Conservation (phyloP, 1,140 invertebrate genomes). For the Lasioglossum albipes region DNA sequence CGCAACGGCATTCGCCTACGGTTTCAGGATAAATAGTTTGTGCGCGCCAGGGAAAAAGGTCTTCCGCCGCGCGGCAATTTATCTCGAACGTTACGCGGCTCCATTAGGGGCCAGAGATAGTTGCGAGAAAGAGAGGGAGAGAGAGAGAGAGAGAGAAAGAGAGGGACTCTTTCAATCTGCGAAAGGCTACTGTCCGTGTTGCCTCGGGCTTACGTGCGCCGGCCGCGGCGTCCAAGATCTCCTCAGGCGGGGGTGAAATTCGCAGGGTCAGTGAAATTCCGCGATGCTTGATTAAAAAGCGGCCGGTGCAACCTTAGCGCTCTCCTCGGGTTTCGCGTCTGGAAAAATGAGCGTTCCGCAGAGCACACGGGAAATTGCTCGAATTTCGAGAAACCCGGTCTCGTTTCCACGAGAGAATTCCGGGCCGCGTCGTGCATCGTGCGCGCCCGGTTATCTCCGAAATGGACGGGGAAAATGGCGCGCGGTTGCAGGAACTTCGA, state of each 20-base stretch:
- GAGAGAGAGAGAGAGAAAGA: not conserved
- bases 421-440: no score
- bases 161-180: slow-evolving; percentile 3
- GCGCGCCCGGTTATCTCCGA: no score
- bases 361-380: not conserved
- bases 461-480: no score
- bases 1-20: not conserved
- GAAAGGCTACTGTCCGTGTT: not conserved
- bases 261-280: not conserved
- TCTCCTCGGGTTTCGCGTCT: not conserved
- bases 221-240: no score
- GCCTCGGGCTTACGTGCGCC: not conserved
- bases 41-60: not conserved
- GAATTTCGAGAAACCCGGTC: not conserved
- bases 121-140: no score
- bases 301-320: not conserved
- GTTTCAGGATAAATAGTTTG: slow-evolving; percentile 5
- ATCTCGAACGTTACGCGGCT: slow-evolving; percentile 5
- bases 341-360: not conserved
- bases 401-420: no score
- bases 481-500: no score
- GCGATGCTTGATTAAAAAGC: not conserved
- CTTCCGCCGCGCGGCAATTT: not conserved
- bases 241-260: no score
- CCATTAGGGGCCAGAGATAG: not conserved